Evolutionary conservation across 2,888 invertebrate genomes (phyloP).

Genomic region (Prosapia bicincta): DNA sequence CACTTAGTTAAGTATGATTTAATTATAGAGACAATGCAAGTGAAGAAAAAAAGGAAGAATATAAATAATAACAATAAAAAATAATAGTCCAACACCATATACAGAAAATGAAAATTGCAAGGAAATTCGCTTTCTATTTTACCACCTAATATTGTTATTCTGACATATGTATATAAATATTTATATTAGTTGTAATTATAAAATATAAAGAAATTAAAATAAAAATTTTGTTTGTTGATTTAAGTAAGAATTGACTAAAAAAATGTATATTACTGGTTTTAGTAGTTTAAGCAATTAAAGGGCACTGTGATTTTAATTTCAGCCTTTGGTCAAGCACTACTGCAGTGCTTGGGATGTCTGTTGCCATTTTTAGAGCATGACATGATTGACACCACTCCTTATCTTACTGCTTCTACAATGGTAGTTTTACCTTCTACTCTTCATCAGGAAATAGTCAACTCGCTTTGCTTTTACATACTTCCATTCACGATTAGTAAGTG

Average conservation of each 20-base stretch:
- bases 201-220: too few relatives aligned
- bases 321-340: conserved; percentile 91
- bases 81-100: too few relatives aligned
- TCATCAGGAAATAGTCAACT: conserved; percentile 92
- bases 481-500: conserved; percentile 93
- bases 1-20: too few relatives aligned
- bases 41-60: too few relatives aligned
- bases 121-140: too few relatives aligned
- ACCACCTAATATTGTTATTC: too few relatives aligned
- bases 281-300: background rate
- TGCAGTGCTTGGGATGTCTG: conserved; percentile 92
- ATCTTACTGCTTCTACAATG: conserved; percentile 89
- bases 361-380: conserved; percentile 96
- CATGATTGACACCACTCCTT: conserved; percentile 91
- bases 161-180: too few relatives aligned
- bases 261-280: background rate
- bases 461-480: conserved; percentile 91
- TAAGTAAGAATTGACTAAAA: too few relatives aligned
- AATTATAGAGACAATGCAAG: too few relatives aligned
- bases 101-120: too few relatives aligned
- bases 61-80: background rate
- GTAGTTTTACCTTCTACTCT: conserved; percentile 85
- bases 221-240: too few relatives aligned
- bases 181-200: too few relatives aligned
- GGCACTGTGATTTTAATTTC: conserved; percentile 45